Evolutionary conservation across 2,113 vertebrate species (phyloP).

Genomic region (Pagrus major): DNA sequence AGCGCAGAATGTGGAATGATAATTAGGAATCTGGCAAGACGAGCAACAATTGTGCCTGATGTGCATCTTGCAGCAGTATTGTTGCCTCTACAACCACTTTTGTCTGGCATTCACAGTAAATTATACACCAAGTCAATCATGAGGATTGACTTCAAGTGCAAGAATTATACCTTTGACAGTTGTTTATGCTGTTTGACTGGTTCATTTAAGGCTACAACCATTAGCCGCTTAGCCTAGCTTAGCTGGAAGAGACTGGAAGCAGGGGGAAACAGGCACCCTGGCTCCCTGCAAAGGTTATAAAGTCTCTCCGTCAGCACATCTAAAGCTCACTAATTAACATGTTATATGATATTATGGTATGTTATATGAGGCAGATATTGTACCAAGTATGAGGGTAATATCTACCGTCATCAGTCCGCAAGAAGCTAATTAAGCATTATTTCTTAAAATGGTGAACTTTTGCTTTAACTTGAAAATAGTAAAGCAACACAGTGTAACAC

Average conservation of each 20-base stretch:
- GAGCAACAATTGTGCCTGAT: constrained; percentile 11
- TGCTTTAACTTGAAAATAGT: not conserved
- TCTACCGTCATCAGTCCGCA: not conserved
- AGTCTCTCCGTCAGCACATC: not conserved
- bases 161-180: constrained; percentile 10
- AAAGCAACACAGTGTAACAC: not conserved
- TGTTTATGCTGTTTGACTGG: not conserved
- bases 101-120: constrained; percentile 41
- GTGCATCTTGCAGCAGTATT: not conserved
- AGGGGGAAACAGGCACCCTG: not conserved
- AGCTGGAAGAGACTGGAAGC: not conserved
- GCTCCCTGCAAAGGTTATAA: not conserved
- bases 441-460: not conserved
- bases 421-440: not conserved
- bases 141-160: not conserved
- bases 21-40: constrained; percentile 24
- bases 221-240: not conserved
- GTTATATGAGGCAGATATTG: not conserved
- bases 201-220: not conserved
- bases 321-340: not conserved
- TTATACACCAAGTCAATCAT: not conserved
- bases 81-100: constrained; percentile 16
- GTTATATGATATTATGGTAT: not conserved
- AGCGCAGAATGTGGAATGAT: constrained; percentile 14
- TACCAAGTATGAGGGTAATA: not conserved